Evolutionary conservation across 2,888 invertebrate species (phyloP).

Genomic region (Teinopalpus imperialis): DNA sequence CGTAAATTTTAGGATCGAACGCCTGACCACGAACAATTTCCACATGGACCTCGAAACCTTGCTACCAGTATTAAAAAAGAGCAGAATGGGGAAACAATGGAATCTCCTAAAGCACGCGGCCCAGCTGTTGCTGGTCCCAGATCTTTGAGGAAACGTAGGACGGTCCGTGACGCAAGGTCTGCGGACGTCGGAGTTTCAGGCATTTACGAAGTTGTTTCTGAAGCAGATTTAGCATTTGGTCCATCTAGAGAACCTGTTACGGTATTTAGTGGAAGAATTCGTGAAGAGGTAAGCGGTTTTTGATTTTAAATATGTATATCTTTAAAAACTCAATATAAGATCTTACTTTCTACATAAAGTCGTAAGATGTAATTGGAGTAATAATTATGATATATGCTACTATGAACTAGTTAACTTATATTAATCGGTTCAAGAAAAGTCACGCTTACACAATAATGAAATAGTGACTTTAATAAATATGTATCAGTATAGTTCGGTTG

Average conservation of each 20-base stretch:
- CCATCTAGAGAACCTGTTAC: conserved; percentile 93
- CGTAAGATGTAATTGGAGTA: too few relatives aligned
- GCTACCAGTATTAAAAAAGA: conserved; percentile 67
- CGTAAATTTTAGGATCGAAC: conserved; percentile 70
- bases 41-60: conserved; percentile 89
- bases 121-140: conserved; percentile 80
- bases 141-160: conserved; percentile 82
- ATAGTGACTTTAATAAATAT: too few relatives aligned
- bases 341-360: too few relatives aligned
- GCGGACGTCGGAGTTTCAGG: conserved; percentile 95
- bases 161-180: conserved; percentile 88
- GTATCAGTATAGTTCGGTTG: too few relatives aligned
- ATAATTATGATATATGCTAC: too few relatives aligned
- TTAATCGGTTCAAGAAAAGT: too few relatives aligned
- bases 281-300: conserved; percentile 84
- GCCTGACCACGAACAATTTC: conserved; percentile 87
- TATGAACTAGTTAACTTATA: too few relatives aligned
- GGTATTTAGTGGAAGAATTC: conserved; percentile 92
- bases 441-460: too few relatives aligned
- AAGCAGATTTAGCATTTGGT: conserved; percentile 94
- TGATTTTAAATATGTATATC: not conserved
- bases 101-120: conserved; percentile 76
- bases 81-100: conserved; percentile 53
- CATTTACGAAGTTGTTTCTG: conserved; percentile 94
- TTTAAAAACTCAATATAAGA: too few relatives aligned